Base-by-base conservation (phyloP, 2,797 vertebrate species). In the Cynopterus sphinx region DNA sequence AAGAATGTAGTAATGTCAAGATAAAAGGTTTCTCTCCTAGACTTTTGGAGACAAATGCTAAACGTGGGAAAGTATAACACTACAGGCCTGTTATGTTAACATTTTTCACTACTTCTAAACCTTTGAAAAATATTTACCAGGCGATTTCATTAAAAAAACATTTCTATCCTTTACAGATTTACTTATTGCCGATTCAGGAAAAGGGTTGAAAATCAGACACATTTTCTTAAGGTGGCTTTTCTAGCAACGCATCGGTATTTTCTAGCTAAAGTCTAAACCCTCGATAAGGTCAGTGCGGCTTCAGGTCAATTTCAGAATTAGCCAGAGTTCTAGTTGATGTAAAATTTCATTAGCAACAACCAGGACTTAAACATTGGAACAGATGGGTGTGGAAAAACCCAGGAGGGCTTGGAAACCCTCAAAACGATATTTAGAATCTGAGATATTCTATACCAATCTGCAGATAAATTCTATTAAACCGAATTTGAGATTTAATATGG, bases 81-180 rank as follows among this genome's bases (percentile, higher is more conserved):
- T 41, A 63, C 10, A 31, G 85, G 33, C 67, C 59, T 75, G 6
- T 83, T 70, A n/a, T 49, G 46, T 86, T 85, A 68, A 79, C 51
- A 70, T 83, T 88, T 93, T 89, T 83, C 46, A 55, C 59, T 70
- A 43, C 78, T 77, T 90, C 70, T 59, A 78, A 90, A 84, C 26
- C 77, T 90, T 95, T 94, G 68, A 90, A 92, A 91, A 96, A 95
- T 94, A 94, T 91, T 97, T 96, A 74, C 51, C 19, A 16, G 55
- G 83, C 5, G 26, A 89, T 90, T 95, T 96, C 36, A 21, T 93
- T 70, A 53, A 91, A 93, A 91, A 87, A 55, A n/a, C 0, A 71
- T n/a, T 68, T 74, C 70, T 33, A 5, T 94, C 67, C 74, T 91
- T 92, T 91, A 67, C 91, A 71, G n/a, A 55, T 88, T 94, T 74